Evolutionary conservation across 2,888 invertebrate species (phyloP).

Genomic region (Melanophora roralis): DNA sequence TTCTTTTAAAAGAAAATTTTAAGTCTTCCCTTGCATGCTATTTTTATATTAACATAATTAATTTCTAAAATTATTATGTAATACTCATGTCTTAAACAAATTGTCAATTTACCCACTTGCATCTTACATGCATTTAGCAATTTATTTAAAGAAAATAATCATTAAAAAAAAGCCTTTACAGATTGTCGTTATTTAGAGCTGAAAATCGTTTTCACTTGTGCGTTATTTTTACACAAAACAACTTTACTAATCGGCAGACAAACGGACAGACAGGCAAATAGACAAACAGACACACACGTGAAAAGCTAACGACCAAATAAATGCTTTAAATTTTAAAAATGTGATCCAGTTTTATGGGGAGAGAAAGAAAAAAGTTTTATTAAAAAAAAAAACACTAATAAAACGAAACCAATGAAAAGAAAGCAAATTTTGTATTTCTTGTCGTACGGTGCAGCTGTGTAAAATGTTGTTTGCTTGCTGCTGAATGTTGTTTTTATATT

Average conservation of each 20-base stretch:
- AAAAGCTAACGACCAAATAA: constrained; percentile 1
- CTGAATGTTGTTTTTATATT: constrained; percentile 10
- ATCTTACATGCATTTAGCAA: constrained; percentile 17
- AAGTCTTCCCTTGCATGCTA: too few relatives aligned
- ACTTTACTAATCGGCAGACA: constrained; percentile 22
- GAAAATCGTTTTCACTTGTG: constrained; percentile 59
- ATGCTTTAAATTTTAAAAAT: constrained; percentile 1
- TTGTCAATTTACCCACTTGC: constrained; percentile 23
- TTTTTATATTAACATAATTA: too few relatives aligned
- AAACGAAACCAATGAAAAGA: constrained; percentile 54
- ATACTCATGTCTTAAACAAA: neutral
- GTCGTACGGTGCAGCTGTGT: constrained; percentile 50
- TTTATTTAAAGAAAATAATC: constrained; percentile 26
- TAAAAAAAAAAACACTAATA: constrained; percentile 45
- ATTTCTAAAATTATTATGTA: too few relatives aligned
- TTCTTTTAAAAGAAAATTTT: too few relatives aligned
- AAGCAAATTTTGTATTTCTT: constrained; percentile 46
- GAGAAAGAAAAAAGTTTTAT: constrained; percentile 13
- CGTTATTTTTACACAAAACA: constrained; percentile 43
- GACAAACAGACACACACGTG: constrained; percentile 23
- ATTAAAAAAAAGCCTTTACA: constrained; percentile 41
- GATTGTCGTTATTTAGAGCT: constrained; percentile 53
- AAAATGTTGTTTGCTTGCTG: constrained; percentile 44
- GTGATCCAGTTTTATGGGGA: constrained; percentile 56
- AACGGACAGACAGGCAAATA: neutral